Percentiles rank a stretch among this genome's conserved stretches.
Evolutionary conservation across 2,797 vertebrate genomes (phyloP).

Genomic region (Scolopax rusticola): DNA sequence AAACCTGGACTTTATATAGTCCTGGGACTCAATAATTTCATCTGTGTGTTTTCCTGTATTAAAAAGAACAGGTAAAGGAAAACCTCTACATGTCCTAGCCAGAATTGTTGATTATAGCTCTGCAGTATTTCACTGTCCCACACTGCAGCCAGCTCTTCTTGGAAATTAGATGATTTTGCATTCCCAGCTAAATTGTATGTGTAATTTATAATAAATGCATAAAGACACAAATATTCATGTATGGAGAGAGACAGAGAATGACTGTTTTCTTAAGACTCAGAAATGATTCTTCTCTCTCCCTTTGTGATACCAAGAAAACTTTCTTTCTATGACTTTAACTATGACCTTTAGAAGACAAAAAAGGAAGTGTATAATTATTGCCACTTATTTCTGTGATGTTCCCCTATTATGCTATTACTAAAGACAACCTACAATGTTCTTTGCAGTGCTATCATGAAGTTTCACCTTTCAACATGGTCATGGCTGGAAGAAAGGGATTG

Average conservation of each 20-base stretch:
- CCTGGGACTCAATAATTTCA: neutral
- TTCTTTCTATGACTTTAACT: neutral
- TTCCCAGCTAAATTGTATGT: neutral
- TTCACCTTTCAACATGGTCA: neutral
- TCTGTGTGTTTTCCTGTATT: neutral
- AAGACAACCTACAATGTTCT: slow-evolving; percentile 33
- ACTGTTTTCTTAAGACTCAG: neutral
- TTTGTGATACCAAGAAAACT: neutral
- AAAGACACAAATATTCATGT: neutral
- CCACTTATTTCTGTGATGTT: neutral
- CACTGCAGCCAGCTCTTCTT: neutral
- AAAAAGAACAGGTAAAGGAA: neutral
- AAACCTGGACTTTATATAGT: neutral
- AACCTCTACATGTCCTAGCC: rapidly evolving
- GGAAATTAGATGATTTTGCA: neutral
- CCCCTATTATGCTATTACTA: neutral
- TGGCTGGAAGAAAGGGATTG: neutral
- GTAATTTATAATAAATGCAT: neutral
- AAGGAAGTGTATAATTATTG: slow-evolving; percentile 54
- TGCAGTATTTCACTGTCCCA: neutral
- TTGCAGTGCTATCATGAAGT: neutral
- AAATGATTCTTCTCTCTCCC: neutral
- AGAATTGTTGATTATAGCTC: neutral
- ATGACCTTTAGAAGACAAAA: slow-evolving; percentile 13
- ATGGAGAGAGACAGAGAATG: neutral